phyloP scores from a whole-genome alignment of 2,797 vertebrate genomes.

The Parotocinclus haroldoi region DNA sequence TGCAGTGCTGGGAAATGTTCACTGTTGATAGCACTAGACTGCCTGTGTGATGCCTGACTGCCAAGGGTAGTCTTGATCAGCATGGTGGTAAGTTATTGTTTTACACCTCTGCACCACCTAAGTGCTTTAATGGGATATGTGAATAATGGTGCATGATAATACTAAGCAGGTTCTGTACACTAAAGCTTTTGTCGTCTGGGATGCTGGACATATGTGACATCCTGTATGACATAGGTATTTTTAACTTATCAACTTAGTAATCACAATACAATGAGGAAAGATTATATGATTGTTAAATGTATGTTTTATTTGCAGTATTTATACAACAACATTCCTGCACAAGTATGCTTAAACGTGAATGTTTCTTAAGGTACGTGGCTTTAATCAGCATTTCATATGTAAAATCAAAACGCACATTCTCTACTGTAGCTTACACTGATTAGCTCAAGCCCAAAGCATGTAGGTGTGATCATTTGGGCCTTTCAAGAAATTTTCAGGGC shows the following conservation, averaged over 20 bases:
- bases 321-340: slow-evolving; percentile 60
- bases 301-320: slow-evolving; percentile 66
- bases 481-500: neutral
- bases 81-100: too few relatives aligned
- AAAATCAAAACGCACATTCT: slow-evolving; percentile 9
- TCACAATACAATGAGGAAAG: slow-evolving; percentile 1
- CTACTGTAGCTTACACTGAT: neutral
- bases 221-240: neutral
- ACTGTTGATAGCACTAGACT: too few relatives aligned
- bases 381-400: slow-evolving; percentile 40
- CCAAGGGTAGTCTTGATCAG: too few relatives aligned
- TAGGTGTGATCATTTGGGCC: slow-evolving; percentile 11
- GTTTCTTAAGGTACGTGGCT: slow-evolving; percentile 62
- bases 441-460: neutral
- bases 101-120: too few relatives aligned
- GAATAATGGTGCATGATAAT: too few relatives aligned
- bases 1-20: too few relatives aligned
- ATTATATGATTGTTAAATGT: slow-evolving; percentile 47
- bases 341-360: slow-evolving; percentile 45
- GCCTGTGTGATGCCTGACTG: too few relatives aligned
- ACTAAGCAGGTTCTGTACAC: too few relatives aligned
- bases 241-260: neutral
- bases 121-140: too few relatives aligned
- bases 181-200: too few relatives aligned
- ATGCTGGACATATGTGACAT: neutral